These are phyloP conservation scores for Pilophorus perplexus DNA, from an alignment of 2,888 invertebrate genomes.

Conservation along the genomic window DNA sequence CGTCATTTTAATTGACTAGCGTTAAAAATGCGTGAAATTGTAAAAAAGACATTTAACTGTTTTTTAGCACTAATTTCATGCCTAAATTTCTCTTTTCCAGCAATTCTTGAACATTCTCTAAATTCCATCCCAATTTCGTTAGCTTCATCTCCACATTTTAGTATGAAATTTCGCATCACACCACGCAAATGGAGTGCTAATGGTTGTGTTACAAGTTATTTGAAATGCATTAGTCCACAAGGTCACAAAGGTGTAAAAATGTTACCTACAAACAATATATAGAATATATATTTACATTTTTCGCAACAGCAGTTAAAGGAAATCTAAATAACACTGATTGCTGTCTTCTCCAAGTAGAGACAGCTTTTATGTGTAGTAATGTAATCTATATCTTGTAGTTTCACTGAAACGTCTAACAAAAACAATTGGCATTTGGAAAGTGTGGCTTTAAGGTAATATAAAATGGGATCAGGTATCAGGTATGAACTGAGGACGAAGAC, in stretches of 20 bases:
- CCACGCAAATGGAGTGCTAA: conserved; percentile 26
- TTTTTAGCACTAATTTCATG: neutral
- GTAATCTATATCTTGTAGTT: too few species aligned
- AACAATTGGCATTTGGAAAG: too few species aligned
- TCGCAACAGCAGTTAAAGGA: conserved; percentile 3
- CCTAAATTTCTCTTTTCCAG: neutral
- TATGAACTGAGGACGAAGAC: too few species aligned
- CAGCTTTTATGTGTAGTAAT: too few species aligned
- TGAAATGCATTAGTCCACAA: conserved; percentile 40
- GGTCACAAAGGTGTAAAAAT: conserved; percentile 39
- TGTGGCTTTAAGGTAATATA: too few species aligned
- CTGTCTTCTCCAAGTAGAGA: neutral
- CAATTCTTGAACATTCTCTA: too few species aligned
- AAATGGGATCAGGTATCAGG: too few species aligned
- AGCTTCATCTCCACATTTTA: conserved; percentile 12
- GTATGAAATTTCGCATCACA: conserved; percentile 3
- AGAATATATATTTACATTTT: conserved; percentile 34
- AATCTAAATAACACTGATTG: conserved; percentile 6
- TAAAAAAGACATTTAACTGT: neutral
- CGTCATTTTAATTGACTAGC: conserved; percentile 34
- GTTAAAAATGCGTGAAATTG: conserved; percentile 2
- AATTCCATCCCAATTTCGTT: too few species aligned
- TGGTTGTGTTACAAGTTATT: conserved; percentile 5
- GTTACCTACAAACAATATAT: conserved; percentile 34
- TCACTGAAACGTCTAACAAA: too few species aligned